Percentiles rank a stretch among this genome's conserved stretches.
Conservation (phyloP, 1,140 invertebrate species). For the Zaprionus lachaisei region DNA sequence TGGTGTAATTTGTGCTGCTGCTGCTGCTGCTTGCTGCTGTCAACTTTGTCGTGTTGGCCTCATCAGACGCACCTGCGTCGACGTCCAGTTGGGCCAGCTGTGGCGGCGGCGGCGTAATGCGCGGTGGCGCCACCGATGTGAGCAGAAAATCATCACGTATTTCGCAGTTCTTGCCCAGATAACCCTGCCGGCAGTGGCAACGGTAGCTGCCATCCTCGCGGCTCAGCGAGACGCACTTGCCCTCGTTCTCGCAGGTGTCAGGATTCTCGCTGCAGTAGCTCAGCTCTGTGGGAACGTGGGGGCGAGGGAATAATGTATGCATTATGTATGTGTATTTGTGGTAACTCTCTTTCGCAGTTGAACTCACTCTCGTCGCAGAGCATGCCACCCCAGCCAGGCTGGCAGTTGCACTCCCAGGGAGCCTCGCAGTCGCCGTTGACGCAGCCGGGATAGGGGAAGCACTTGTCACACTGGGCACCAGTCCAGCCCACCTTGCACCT, state of each 20-base stretch:
- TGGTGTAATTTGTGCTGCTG: conserved; percentile 58
- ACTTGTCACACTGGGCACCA: conserved; percentile 92
- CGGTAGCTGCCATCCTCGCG: conserved; percentile 90
- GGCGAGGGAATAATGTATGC: not conserved
- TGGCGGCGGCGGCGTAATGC: conserved; percentile 73
- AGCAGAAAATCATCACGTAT: conserved; percentile 83
- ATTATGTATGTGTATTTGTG: not conserved
- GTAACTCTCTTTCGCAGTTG: too few relatives aligned
- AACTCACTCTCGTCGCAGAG: conserved; percentile 92
- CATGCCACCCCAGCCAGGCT: conserved; percentile 94
- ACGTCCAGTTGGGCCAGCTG: not conserved
- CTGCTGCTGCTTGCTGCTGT: conserved; percentile 23
- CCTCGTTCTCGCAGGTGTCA: conserved; percentile 90
- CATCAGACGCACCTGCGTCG: conserved; percentile 54
- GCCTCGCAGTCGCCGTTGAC: conserved; percentile 92
- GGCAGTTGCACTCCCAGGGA: conserved; percentile 95
- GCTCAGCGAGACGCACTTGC: conserved; percentile 91
- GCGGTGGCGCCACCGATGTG: conserved; percentile 83
- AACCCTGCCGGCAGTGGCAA: conserved; percentile 88
- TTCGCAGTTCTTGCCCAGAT: conserved; percentile 87
- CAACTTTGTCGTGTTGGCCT: conserved; percentile 44
- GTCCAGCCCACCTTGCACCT: conserved; percentile 96
- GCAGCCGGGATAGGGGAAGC: conserved; percentile 94
- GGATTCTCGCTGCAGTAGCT: conserved; percentile 91
- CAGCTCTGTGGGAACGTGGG: conserved; percentile 86